Evolutionary conservation across 1,140 invertebrate species (phyloP).

Genomic region (Meteorus sp.): DNA sequence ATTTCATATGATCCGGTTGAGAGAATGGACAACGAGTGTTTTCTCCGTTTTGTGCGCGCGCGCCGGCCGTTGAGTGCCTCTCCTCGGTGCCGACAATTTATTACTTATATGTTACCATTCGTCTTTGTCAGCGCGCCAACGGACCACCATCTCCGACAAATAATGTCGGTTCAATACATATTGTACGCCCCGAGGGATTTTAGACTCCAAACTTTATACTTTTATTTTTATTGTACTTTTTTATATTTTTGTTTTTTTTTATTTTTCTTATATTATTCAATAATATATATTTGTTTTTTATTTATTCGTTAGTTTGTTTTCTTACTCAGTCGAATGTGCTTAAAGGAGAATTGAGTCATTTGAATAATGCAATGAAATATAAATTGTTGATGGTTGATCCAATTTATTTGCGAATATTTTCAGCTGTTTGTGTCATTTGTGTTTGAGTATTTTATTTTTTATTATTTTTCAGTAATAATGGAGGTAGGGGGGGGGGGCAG

Average conservation of each 20-base stretch:
- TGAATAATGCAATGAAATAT: no score
- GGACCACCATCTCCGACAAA: slow-evolving; percentile 22
- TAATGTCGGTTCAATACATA: slow-evolving; percentile 11
- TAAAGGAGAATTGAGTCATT: no score
- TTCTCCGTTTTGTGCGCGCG: slow-evolving; percentile 13
- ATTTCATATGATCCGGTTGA: slow-evolving; percentile 30
- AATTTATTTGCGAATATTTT: no score
- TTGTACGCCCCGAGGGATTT: slow-evolving; percentile 1
- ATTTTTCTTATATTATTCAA: no score
- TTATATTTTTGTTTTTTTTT: no score
- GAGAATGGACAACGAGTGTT: slow-evolving; percentile 18
- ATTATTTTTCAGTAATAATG: no score
- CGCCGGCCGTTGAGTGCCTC: slow-evolving; percentile 2
- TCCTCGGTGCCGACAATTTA: slow-evolving; percentile 27
- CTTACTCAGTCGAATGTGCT: no score
- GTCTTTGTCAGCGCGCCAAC: slow-evolving; percentile 24
- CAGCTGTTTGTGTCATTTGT: no score
- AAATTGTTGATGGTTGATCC: no score
- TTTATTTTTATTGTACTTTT: neutral
- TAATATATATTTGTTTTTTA: neutral
- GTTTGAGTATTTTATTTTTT: no score
- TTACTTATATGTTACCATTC: slow-evolving; percentile 25
- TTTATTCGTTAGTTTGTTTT: no score
- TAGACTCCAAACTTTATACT: neutral
- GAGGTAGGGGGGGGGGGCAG: no score